Evolutionary conservation across 1,140 invertebrate genomes (phyloP).

Genomic region (Pentalonia nigronervosa): DNA sequence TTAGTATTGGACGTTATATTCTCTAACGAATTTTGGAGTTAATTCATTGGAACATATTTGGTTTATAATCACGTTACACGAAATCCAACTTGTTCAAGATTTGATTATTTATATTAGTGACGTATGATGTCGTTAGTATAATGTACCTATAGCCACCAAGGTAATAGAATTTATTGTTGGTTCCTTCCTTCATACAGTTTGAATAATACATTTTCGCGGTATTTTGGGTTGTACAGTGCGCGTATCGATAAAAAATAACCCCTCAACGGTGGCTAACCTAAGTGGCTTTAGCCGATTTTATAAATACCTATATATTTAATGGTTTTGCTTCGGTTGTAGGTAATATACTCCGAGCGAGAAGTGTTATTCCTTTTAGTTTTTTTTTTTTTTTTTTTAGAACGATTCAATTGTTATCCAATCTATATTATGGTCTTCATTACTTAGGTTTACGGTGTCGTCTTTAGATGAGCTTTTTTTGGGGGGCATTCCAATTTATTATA

Average conservation of each 20-base stretch:
- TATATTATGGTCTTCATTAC: neutral
- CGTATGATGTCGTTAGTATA: too few relatives aligned
- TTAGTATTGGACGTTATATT: neutral
- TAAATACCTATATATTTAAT: neutral
- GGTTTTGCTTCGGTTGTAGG: neutral
- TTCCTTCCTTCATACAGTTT: neutral
- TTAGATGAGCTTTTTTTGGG: neutral
- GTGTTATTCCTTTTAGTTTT: neutral
- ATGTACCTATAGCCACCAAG: neutral
- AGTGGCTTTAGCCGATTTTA: neutral
- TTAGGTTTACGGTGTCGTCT: neutral
- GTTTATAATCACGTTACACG: neutral
- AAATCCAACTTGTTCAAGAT: too few relatives aligned
- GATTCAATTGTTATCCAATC: neutral
- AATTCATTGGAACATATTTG: neutral
- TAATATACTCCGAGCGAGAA: neutral
- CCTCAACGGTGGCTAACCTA: neutral
- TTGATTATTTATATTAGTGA: too few relatives aligned
- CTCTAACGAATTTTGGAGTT: neutral
- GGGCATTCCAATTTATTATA: neutral
- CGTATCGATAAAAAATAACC: neutral
- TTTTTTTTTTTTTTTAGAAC: neutral
- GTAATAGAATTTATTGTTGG: neutral
- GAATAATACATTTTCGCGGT: neutral
- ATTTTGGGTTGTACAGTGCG: neutral